Base-by-base conservation (phyloP, 2,113 vertebrate species). In the Lutjanus erythropterus region DNA sequence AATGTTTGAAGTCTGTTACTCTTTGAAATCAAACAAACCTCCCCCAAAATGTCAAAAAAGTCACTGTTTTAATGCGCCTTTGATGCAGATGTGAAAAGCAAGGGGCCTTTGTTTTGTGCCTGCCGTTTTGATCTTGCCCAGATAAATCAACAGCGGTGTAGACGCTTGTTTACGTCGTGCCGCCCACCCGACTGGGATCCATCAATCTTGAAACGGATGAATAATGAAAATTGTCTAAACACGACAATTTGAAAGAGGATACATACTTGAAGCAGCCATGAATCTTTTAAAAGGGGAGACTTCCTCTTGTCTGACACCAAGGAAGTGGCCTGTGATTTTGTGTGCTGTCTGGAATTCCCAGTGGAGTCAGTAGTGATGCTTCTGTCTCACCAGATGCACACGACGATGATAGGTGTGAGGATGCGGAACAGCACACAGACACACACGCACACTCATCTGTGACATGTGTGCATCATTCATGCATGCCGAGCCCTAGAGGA, bases 191-290 rank as follows among this genome's bases (percentile, higher is more conserved):
- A 77, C 83, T 58, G 73, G 67, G 62, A 90, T 68, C 83, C 86
- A 83, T 90, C 85, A 87, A 88, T 93, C 86, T 90, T 68, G 64
- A 86, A 85, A 87, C 35, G 66, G 71, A 89, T 94, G 80, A 92
- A 93, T 93, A 90, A 94, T 93, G 90, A 81, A 91, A 92, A 75
- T 85, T 81, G 87, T 92, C 88, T 88, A 89, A 94, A 94, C 90
- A 90, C 21, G 74, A 87, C 90, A 83, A 76, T 93, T 90, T 90
- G 81, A 92, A 92, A 92, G 84, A 77, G 71, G 86, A 92, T 91
- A 78, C 87, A 88, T 83, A 89, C 91, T 90, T 86, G 77, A 91
- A 89, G 86, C 41, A 37, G 55, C 65, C 80, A 91, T 94, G 56
- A 93, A 94, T 92, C 87, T 94, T 94, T 93, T 70, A 92, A 86